Base-by-base conservation (phyloP, 2,888 invertebrate species). In the Amphimallon solstitiale region DNA sequence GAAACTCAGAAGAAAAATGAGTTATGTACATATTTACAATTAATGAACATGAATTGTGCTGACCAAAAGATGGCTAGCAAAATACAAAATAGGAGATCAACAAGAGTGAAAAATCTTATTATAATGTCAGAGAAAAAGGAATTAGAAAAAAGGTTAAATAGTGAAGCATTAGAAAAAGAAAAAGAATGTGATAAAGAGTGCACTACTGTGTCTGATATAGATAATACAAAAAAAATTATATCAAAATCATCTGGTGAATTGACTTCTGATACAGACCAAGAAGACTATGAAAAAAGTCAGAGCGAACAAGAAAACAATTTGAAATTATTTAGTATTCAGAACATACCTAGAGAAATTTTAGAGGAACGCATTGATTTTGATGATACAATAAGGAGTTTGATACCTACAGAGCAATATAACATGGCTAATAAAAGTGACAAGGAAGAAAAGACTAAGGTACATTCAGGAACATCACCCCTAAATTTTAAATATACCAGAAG, bases 1-100 rank as follows among this genome's bases (percentile, higher is more conserved):
- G 81, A 82, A 61, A 79, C 74, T 43, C 74, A 75, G 14, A 79
- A 79, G 66, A 81, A 81, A 64, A 76, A 77, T 37, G 81, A 81
- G 68, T 73, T 82, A 29, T 81, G 79, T 68, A 76, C 74, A 17
- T 82, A 82, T 72, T 72, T 82, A 56, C 77, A 82, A 69, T 73
- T 82, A 14, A 81, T 81, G 79, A 73, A 74, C 43, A 73, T 73
- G 68, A 80, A 80, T 71, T 77, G 76, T n/a, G 72, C 72, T 2
- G 78, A 78, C 66, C 68, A 77, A 71, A 75, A 78, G 74, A 71
- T 75, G 45, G 73, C 73, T 4, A 71, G 73, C 21, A 71, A 74
- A n/a, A 71, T 75, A 21, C 76, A 77, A 64, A 79, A 79, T 70
- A 71, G 82, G 19, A 73, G 81, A 29, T 81, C 81, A 0, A 74